Evolutionary conservation across 2,113 vertebrate genomes (phyloP).

Genomic region (Atherinomorus stipes): DNA sequence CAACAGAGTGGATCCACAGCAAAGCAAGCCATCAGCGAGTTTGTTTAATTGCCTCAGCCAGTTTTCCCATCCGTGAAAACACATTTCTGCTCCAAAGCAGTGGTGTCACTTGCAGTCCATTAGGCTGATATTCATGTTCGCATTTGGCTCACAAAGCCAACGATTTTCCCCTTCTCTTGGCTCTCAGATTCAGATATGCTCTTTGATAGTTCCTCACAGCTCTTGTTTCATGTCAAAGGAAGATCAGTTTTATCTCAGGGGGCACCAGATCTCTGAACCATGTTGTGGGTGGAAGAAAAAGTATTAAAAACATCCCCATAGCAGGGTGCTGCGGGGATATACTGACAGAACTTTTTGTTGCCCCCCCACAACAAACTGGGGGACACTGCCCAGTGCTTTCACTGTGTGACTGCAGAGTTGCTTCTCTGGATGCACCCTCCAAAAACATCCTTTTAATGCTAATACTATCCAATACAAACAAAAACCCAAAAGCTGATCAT

Average conservation of each 20-base stretch:
- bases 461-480: slow-evolving; percentile 44
- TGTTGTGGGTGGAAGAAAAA: slow-evolving; percentile 37
- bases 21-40: slow-evolving; percentile 6
- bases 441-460: slow-evolving; percentile 15
- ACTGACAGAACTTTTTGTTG: neutral
- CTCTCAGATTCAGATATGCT: slow-evolving; percentile 61
- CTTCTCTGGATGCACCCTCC: slow-evolving; percentile 27
- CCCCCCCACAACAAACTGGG: slow-evolving; percentile 1
- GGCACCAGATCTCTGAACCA: slow-evolving; percentile 34
- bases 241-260: slow-evolving; percentile 44
- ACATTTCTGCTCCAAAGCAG: slow-evolving; percentile 33
- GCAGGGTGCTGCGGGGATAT: neutral
- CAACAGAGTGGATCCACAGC: neutral
- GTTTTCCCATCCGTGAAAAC: slow-evolving; percentile 11
- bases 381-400: neutral
- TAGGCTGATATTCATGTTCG: slow-evolving; percentile 42
- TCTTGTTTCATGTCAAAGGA: slow-evolving; percentile 61
- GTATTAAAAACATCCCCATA: slow-evolving; percentile 45
- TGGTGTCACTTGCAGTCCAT: slow-evolving; percentile 45
- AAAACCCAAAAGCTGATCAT: slow-evolving; percentile 24
- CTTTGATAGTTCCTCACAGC: slow-evolving; percentile 63
- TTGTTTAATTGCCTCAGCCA: slow-evolving; percentile 26
- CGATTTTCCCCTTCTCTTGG: slow-evolving; percentile 27
- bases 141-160: slow-evolving; percentile 45
- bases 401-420: slow-evolving; percentile 15